Evolutionary conservation across 2,888 invertebrate species (phyloP).

Genomic region (Thecocarcelia acutangulata): DNA sequence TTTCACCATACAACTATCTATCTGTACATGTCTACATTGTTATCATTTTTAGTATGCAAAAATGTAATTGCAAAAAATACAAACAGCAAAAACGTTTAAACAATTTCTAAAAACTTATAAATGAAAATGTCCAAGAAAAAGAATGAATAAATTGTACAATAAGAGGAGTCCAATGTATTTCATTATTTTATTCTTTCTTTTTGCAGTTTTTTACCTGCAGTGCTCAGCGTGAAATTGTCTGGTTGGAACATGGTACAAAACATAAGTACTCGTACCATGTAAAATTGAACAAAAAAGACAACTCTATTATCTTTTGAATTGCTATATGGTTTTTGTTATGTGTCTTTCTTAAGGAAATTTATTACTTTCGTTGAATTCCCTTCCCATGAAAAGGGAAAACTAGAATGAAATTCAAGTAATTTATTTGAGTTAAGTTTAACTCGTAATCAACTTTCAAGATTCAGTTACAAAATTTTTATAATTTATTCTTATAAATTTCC

Average conservation of each 20-base stretch:
- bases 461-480: no score
- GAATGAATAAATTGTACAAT: slow-evolving; percentile 15
- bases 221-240: slow-evolving; percentile 54
- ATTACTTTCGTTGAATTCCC: neutral
- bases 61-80: slow-evolving; percentile 21
- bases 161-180: slow-evolving; percentile 2
- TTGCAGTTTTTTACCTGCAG: slow-evolving; percentile 52
- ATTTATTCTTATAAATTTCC: no score
- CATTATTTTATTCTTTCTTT: slow-evolving; percentile 1
- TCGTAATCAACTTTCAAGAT: no score
- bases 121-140: slow-evolving; percentile 16
- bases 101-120: slow-evolving; percentile 10
- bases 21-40: neutral
- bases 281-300: slow-evolving; percentile 2
- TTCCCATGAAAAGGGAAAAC: neutral
- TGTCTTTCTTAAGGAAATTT: slow-evolving; percentile 1
- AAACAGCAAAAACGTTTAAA: slow-evolving; percentile 19
- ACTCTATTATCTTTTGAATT: neutral
- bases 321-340: neutral
- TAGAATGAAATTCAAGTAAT: neutral
- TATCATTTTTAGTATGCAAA: neutral
- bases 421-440: no score
- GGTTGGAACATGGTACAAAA: slow-evolving; percentile 32
- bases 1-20: no score
- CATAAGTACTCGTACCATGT: neutral